Base-by-base conservation (phyloP, 53 echinoderm and acorn worm species). In the Actinopyga echinites region DNA sequence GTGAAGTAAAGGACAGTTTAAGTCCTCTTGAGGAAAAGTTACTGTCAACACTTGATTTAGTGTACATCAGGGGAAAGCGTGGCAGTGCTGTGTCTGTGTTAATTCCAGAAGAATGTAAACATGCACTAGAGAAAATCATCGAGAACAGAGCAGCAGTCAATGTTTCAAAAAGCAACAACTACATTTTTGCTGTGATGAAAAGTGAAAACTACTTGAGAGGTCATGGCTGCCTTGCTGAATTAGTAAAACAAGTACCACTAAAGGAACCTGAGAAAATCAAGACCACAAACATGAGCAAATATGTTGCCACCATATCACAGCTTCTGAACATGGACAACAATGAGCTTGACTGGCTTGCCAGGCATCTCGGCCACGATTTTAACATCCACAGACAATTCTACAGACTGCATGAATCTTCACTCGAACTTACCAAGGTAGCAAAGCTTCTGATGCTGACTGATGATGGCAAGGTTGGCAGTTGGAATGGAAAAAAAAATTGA, bases 361-460 rank as follows among this genome's bases (percentile, higher is more conserved):
- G 74, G 2, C 90, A 90, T 57, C 37, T 66, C 15, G 74, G 74
- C 2, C 83, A 91, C 42, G 65, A 65, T 37, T 59, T 91, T 2
- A 40, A 55, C 10, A 83, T 87, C 31, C 87, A 91, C 57, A 83
- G 67, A 35, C 65, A 83, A 13, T 67, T 83, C 33, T 87, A 86
- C 63, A n/a, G 80, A 30, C 64, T 85, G 6, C 90, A 79, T 34
- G 87, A 87, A n/a, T 59, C 55, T 17, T 74, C 71, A 78, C 42
- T 86, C 40, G 90, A 90, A 52, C 80, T 49, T 13, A 49, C 49
- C 17, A 49, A 90, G 58, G 86, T 90, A 10, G 75, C 86, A 5
- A 90, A 90, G 62, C 38, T 90, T 8, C 79, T 90, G 36, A 59
- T 90, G 6, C 83, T 83, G 5, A 83, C 86, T 64, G 87, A 86